Conservation (phyloP, 1,140 invertebrate genomes). For the Brachionus koreanus region DNA sequence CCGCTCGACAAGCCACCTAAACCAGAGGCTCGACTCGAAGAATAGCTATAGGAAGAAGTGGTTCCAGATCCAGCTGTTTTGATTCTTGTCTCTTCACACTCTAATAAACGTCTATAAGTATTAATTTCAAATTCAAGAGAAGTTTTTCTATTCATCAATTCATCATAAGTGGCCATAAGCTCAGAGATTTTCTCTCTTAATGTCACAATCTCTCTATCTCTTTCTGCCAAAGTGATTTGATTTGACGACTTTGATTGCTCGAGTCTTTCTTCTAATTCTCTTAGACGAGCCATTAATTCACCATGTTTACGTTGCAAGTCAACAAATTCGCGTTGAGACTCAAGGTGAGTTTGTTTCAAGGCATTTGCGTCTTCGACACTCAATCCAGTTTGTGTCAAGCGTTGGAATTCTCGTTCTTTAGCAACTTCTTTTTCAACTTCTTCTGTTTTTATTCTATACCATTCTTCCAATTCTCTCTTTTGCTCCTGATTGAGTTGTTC, state of each 20-base stretch:
- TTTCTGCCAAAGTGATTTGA: background rate
- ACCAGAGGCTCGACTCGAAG: background rate
- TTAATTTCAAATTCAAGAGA: conserved; percentile 44
- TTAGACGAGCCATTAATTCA: conserved; percentile 10
- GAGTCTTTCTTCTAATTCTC: conserved; percentile 38
- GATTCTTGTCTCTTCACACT: conserved; percentile 40
- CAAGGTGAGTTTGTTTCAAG: conserved; percentile 31
- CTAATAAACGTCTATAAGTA: conserved; percentile 42
- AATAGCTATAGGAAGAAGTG: background rate
- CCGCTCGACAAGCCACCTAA: background rate
- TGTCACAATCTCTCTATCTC: background rate
- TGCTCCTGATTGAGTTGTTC: conserved; percentile 33
- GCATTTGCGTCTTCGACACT: background rate
- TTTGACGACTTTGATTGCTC: background rate
- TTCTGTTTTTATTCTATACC: conserved; percentile 44
- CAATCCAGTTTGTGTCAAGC: background rate
- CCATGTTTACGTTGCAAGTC: conserved; percentile 13
- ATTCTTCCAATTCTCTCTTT: conserved; percentile 40
- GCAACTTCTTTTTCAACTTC: conserved; percentile 17
- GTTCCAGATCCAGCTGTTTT: background rate
- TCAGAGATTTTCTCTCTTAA: conserved; percentile 25
- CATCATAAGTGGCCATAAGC: conserved; percentile 11
- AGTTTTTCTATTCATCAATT: conserved; percentile 12
- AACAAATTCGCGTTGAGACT: conserved; percentile 17
- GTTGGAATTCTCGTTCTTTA: conserved; percentile 22